Evolutionary conservation across 2,797 vertebrate genomes (phyloP).

Genomic region (Margarornis squamiger): DNA sequence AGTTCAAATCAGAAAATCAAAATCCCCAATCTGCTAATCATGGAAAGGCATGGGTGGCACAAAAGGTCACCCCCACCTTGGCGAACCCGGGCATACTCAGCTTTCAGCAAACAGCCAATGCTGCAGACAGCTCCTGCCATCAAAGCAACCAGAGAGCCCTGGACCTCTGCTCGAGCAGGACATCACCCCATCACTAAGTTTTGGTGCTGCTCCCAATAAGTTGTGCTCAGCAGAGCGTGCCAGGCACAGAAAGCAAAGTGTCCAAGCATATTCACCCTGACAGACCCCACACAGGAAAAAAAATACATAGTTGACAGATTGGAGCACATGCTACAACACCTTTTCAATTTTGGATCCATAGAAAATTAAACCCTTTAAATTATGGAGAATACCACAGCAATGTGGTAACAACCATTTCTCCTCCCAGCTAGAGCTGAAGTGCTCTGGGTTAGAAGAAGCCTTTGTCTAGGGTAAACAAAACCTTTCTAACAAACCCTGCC

Average conservation of each 20-base stretch:
- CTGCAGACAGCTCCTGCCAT: background rate
- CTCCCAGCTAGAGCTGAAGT: background rate
- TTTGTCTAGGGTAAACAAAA: slow-evolving; percentile 21
- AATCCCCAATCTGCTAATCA: background rate
- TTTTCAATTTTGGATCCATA: background rate
- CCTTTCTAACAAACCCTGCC: background rate
- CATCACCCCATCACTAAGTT: background rate
- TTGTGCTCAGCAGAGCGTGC: background rate
- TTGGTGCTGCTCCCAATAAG: background rate
- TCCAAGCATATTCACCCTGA: background rate
- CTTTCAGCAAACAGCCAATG: background rate
- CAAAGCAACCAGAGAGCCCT: background rate
- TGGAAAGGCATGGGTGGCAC: background rate
- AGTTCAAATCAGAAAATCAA: background rate
- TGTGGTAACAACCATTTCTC: background rate
- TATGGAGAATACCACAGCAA: background rate
- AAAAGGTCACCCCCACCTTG: background rate
- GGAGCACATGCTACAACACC: background rate
- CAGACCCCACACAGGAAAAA: background rate
- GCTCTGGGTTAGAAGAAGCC: background rate
- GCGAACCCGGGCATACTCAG: rapidly evolving
- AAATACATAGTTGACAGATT: rapidly evolving
- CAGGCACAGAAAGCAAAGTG: rapidly evolving
- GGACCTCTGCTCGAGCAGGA: background rate
- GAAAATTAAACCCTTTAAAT: background rate